Evolutionary conservation across 2,888 invertebrate species (phyloP).

Genomic region (Ochropleura leucogaster): DNA sequence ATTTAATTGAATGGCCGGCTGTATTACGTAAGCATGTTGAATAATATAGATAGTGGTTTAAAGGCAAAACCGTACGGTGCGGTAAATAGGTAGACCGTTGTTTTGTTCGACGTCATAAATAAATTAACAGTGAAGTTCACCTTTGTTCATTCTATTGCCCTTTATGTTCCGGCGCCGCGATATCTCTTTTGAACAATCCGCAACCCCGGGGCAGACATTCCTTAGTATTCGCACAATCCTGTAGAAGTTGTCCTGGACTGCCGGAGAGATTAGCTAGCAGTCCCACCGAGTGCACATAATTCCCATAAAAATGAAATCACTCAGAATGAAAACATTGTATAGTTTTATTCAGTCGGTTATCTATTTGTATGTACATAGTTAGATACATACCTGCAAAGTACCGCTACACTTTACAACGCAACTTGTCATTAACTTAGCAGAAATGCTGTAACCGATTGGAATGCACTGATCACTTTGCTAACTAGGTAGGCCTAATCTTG

Average conservation of each 20-base stretch:
- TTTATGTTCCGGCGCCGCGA: too few species aligned
- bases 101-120: too few species aligned
- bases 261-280: too few species aligned
- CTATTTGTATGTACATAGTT: slow-evolving; percentile 5
- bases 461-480: slow-evolving; percentile 26
- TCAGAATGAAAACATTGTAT: background rate
- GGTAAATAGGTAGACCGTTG: background rate
- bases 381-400: slow-evolving; percentile 5
- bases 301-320: background rate
- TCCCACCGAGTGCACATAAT: background rate
- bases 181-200: too few species aligned
- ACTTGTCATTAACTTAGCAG: slow-evolving; percentile 41
- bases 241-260: background rate
- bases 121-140: too few species aligned
- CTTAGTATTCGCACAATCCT: background rate
- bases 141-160: too few species aligned
- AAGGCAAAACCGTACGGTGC: too few species aligned
- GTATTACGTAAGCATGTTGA: slow-evolving; percentile 13
- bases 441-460: slow-evolving; percentile 38
- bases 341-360: background rate
- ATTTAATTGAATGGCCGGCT: slow-evolving; percentile 24
- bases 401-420: slow-evolving; percentile 16
- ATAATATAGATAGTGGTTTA: slow-evolving; percentile 9
- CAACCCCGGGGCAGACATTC: too few species aligned
- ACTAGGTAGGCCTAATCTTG: background rate